Conservation (phyloP, 1,140 invertebrate genomes). For the Drosophila quadrilineata region DNA sequence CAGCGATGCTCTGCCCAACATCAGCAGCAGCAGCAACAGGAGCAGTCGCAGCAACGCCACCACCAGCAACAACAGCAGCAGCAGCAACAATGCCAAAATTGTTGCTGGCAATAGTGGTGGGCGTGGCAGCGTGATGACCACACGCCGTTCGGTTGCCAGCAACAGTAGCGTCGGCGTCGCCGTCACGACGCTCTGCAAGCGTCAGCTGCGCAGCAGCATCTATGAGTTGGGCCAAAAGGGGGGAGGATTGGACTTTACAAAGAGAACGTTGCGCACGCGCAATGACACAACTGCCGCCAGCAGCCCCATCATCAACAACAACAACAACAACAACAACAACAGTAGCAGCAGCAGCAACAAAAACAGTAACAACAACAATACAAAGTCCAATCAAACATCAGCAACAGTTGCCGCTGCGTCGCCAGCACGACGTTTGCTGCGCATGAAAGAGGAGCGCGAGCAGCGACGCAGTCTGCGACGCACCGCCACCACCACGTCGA, state of each 20-base stretch:
- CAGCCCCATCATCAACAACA: not conserved
- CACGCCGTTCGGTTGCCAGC: constrained; percentile 35
- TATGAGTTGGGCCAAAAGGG: constrained; percentile 30
- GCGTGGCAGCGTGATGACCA: constrained; percentile 41
- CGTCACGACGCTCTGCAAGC: no score
- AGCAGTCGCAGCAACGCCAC: constrained; percentile 13
- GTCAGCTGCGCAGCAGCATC: constrained; percentile 67
- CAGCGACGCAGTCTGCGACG: constrained; percentile 50
- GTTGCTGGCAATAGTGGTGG: not conserved
- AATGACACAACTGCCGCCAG: constrained; percentile 41
- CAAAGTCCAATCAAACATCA: constrained; percentile 3
- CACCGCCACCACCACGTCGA: no score
- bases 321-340: constrained; percentile 1
- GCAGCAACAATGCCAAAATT: not conserved
- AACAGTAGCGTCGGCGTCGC: constrained; percentile 36
- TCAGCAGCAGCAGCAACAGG: not conserved
- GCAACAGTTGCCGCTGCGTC: not conserved
- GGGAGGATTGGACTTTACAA: constrained; percentile 48
- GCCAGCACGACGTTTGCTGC: constrained; percentile 43
- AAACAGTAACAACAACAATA: not conserved
- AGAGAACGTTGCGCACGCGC: constrained; percentile 65
- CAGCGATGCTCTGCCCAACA: not conserved
- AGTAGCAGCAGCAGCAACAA: not conserved
- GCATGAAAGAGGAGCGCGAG: constrained; percentile 45
- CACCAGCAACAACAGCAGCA: not conserved